Base-by-base conservation (phyloP, 1,140 invertebrate species). In the Drosophila orena region DNA sequence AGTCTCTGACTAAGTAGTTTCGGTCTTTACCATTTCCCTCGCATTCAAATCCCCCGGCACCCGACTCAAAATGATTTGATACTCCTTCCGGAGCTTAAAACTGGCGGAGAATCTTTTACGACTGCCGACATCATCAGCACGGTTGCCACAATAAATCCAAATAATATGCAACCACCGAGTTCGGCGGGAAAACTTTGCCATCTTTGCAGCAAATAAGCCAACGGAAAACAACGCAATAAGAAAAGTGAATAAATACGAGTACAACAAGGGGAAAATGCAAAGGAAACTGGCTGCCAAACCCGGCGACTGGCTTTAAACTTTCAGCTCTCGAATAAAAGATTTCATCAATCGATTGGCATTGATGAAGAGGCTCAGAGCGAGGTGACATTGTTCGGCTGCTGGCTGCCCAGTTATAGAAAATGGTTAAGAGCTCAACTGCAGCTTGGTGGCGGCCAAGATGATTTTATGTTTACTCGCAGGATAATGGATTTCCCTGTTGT, bases 341-440 rank as follows among this genome's bases (percentile, higher is more conserved):
- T 70, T 46, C 27, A 38, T 40, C 62, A 46, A 70, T 57, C 68
- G 68, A 70, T 57, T 70, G 43, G 34, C 68, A 56, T 34, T 49
- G 68, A 70, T 34, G 52, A 70, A 70, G 57, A 17, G 34, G 27
- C 35, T 70, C 34, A 49, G n/a, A 20, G 15, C 17, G 66, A 69
- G 34, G 66, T 68, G 66, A 46, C 46, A 37, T 11, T 53, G 60
- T 46, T 56, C n/a, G 34, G 42, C 17, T 57, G 34, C 42, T 43
- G 34, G 42, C 17, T 54, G 34, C 42, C 52, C 47, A 20, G 30
- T 10, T 2, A 40, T 35, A 49, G 22, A 66, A 49, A 61, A 49
- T 43, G 12, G 42, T 58, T 38, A 43, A 50, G 44, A 49, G 56
- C 64, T 73, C 68, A 74, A 70, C 73, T 81, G 77, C 61, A 65